Conservation (phyloP, 2,113 vertebrate genomes). For the Myodes glareolus region DNA sequence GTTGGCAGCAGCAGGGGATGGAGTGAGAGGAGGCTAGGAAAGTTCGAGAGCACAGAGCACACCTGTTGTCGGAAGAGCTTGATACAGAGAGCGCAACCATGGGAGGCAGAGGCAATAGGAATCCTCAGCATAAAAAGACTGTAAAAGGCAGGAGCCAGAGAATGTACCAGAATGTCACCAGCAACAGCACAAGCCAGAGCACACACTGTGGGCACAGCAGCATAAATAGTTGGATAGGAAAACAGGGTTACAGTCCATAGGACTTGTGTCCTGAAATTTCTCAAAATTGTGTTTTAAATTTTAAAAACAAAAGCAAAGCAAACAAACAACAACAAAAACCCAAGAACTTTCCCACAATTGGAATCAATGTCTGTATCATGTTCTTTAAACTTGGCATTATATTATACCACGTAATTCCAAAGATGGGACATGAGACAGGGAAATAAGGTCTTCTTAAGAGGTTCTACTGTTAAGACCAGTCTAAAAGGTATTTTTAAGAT, state of each 20-base stretch:
- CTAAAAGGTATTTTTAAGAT: not conserved
- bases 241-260: not conserved
- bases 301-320: not conserved
- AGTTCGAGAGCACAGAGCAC: not conserved
- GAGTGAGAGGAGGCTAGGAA: not conserved
- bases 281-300: not conserved
- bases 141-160: not conserved
- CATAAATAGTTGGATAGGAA: too few species aligned
- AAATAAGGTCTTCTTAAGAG: not conserved
- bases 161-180: not conserved
- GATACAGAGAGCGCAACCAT: not conserved
- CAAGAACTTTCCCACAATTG: not conserved
- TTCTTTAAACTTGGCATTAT: not conserved
- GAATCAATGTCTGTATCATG: not conserved
- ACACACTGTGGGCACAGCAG: not conserved
- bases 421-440: not conserved
- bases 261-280: not conserved
- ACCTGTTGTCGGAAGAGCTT: slow-evolving; percentile 4
- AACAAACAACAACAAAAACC: too few species aligned
- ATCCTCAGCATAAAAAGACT: not conserved
- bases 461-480: not conserved
- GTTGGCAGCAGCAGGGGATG: not conserved
- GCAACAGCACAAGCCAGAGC: not conserved
- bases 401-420: not conserved
- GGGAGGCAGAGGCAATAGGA: not conserved